Percentiles rank a stretch among this genome's conserved stretches.
Evolutionary conservation across 2,113 vertebrate genomes (phyloP).

Genomic region (Dicentrarchus labrax): DNA sequence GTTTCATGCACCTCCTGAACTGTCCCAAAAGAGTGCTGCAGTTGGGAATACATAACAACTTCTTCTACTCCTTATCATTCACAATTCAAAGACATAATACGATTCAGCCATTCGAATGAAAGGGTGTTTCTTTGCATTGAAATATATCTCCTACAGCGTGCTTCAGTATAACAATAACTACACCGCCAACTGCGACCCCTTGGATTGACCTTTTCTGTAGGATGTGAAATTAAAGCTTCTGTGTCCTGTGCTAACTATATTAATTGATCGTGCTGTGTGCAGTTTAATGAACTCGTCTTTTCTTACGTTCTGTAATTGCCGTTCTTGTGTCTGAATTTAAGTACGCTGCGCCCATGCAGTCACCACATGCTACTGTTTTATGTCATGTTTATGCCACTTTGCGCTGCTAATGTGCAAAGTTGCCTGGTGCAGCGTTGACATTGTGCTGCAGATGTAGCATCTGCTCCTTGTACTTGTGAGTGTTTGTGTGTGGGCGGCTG

Average conservation of each 20-base stretch:
- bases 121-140: no score
- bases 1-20: neutral
- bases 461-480: constrained; percentile 29
- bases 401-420: constrained; percentile 25
- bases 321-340: no score
- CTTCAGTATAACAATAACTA: neutral
- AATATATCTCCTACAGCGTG: no score
- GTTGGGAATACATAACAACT: neutral
- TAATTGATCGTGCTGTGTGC: neutral
- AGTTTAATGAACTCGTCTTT: neutral
- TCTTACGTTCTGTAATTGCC: neutral
- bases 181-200: neutral
- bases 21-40: neutral
- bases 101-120: neutral
- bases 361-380: neutral
- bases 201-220: neutral
- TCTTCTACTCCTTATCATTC: neutral
- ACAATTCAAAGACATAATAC: no score
- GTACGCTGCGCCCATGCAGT: no score
- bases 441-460: constrained; percentile 43
- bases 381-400: neutral
- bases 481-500: constrained; percentile 22
- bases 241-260: neutral
- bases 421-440: constrained; percentile 16
- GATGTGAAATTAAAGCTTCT: neutral